Percentiles rank a stretch among this genome's conserved stretches.
These are phyloP conservation scores for Saccopteryx leptura DNA, from an alignment of 2,113 vertebrate species.

Conservation along the genomic window DNA sequence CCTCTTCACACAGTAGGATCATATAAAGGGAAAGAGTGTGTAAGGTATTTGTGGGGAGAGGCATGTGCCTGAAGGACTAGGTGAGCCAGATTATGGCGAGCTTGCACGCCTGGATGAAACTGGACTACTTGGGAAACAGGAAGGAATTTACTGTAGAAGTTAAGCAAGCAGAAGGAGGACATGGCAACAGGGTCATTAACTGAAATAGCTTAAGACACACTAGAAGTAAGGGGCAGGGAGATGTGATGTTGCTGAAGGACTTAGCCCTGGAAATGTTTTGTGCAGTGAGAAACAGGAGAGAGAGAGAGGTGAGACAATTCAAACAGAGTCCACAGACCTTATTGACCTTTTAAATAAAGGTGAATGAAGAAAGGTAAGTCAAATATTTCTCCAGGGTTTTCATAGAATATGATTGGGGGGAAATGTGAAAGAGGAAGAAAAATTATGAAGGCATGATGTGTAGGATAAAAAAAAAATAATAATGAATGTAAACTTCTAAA, in stretches of 20 bases:
- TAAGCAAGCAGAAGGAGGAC: neutral
- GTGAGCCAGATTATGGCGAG: neutral
- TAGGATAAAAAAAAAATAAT: constrained; percentile 21
- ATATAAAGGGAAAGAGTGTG: neutral
- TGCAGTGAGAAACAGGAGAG: neutral
- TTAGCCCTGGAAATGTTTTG: neutral
- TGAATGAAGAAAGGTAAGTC: neutral
- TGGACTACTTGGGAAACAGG: neutral
- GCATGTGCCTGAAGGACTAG: neutral
- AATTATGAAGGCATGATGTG: neutral
- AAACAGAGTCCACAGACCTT: neutral
- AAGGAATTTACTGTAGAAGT: neutral
- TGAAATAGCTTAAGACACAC: neutral
- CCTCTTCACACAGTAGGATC: neutral
- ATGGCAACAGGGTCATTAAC: neutral
- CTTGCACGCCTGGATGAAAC: neutral
- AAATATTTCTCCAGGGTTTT: constrained; percentile 29
- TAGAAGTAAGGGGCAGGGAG: neutral
- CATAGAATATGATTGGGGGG: neutral
- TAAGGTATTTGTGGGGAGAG: neutral
- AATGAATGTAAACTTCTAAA: constrained; percentile 19
- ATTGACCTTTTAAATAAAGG: neutral
- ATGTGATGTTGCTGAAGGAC: neutral
- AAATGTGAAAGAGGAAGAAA: neutral
- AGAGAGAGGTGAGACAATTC: neutral